Base-by-base conservation (phyloP, 1,140 invertebrate genomes). In the Maconellicoccus hirsutus region DNA sequence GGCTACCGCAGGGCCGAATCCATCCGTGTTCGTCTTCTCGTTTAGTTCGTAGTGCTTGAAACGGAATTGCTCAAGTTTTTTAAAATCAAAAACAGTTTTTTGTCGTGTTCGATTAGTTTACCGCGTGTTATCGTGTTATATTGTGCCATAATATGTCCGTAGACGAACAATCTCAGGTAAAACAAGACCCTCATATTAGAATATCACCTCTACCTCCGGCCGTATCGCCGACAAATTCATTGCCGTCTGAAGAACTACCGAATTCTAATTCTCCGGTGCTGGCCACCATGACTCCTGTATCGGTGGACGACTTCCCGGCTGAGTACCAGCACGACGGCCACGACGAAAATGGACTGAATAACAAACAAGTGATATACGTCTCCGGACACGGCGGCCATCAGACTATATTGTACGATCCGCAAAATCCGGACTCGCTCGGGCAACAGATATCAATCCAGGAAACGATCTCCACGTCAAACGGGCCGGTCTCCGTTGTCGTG, bases 211-310 rank as follows among this genome's bases (percentile, higher is more conserved):
- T 70, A 33, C 69, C 73, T 29, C 73, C 73, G 42, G 29, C 14
- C 16, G 70, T 72, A 1, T 70, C 71, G 10, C 70, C 74, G 19
- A 42, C 70, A 21, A 63, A 59, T 6, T 52, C 66, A 61, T 70
- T 72, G 10, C 74, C 72, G 12, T 70, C 70, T 14, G 29, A 71
- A 27, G 71, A 72, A 12, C 52, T 72, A 3, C 59, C 73, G 14
- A 42, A 27, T 16, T 66, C 61, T 12, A 66, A 66, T 66, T 75
- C 75, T 0, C 75, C 75, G 10, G 73, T 75, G 0, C 71, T 75
- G 10, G 73, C 75, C 0, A 75, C 75, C 59, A 75, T 75, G 75
- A 75, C 75, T 0, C 75, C 75, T 4, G 75, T 75, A 25, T 73
- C 71, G 38, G 74, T 75, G 19, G 72, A 73, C 52, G 72, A 71